A percentile compares a stretch with the other conserved stretches of the same genome.
Evolutionary conservation across 1,140 invertebrate species (phyloP).

Genomic region (Archivesica marissinica): DNA sequence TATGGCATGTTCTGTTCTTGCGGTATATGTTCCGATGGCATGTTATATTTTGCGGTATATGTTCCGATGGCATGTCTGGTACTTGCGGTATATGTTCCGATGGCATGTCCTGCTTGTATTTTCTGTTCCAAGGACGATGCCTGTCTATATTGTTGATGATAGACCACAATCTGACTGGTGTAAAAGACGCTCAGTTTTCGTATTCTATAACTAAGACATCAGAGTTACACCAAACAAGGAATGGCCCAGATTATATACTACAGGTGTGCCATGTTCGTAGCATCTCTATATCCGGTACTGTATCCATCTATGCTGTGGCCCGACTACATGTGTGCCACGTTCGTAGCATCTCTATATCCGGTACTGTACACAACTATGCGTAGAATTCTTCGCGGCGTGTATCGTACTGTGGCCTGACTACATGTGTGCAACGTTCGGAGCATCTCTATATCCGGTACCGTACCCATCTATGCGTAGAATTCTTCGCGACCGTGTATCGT

Average conservation of each 20-base stretch:
- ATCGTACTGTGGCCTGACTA: background rate
- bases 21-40: too few relatives aligned
- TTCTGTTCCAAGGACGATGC: too few relatives aligned
- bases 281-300: background rate
- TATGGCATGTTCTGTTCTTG: too few relatives aligned
- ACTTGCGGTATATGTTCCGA: too few relatives aligned
- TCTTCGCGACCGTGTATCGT: too few relatives aligned
- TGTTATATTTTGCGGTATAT: too few relatives aligned
- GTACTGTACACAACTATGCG: background rate
- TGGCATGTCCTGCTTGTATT: too few relatives aligned
- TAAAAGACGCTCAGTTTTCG: constrained; percentile 37
- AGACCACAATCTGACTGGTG: constrained; percentile 53
- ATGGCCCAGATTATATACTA: background rate
- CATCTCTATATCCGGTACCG: background rate
- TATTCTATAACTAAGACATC: constrained; percentile 39
- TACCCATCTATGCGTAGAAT: too few relatives aligned
- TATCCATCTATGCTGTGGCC: background rate
- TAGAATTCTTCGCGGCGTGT: too few relatives aligned
- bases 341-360: background rate
- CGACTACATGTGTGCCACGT: background rate
- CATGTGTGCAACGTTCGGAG: background rate
- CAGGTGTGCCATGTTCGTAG: background rate
- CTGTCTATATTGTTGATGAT: background rate
- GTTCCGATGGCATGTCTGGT: too few relatives aligned
- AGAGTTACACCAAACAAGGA: constrained; percentile 57